Evolutionary conservation across 2,888 invertebrate genomes (phyloP).

Genomic region (Synanthedon vespiformis): DNA sequence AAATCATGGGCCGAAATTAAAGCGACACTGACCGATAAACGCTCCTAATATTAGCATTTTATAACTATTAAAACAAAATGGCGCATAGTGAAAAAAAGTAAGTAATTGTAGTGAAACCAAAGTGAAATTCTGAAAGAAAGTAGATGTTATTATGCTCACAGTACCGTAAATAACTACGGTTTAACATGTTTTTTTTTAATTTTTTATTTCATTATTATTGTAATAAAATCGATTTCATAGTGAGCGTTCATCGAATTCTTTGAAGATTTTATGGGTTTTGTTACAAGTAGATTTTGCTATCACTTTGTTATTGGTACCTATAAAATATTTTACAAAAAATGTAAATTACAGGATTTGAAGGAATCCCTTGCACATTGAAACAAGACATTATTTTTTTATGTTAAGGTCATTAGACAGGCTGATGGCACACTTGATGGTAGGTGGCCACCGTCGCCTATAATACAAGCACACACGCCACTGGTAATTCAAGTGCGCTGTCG

Average conservation of each 20-base stretch:
- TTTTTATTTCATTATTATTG: no score
- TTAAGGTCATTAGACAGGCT: no score
- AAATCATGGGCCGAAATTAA: slow-evolving; percentile 6
- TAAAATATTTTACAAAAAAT: neutral
- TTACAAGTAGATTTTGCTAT: no score
- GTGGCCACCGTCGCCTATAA: neutral
- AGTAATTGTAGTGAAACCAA: slow-evolving; percentile 1
- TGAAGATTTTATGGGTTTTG: no score
- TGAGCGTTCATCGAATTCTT: no score
- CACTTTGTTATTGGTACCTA: no score
- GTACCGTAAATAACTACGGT: slow-evolving; percentile 5
- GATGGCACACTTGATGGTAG: neutral
- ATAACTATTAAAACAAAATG: neutral
- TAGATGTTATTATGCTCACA: slow-evolving; percentile 6
- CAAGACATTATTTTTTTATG: no score
- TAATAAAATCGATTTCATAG: no score
- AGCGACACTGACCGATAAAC: slow-evolving; percentile 6
- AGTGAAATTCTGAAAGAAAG: slow-evolving; percentile 3
- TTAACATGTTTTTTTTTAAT: neutral
- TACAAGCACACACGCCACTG: no score
- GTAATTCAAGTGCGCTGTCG: no score
- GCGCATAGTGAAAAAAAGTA: neutral
- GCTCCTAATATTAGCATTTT: neutral
- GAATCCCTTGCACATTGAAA: neutral
- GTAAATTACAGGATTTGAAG: neutral